These are phyloP conservation scores for Drosophila merina DNA, from an alignment of 2,888 invertebrate genomes.

Conservation along the genomic window DNA sequence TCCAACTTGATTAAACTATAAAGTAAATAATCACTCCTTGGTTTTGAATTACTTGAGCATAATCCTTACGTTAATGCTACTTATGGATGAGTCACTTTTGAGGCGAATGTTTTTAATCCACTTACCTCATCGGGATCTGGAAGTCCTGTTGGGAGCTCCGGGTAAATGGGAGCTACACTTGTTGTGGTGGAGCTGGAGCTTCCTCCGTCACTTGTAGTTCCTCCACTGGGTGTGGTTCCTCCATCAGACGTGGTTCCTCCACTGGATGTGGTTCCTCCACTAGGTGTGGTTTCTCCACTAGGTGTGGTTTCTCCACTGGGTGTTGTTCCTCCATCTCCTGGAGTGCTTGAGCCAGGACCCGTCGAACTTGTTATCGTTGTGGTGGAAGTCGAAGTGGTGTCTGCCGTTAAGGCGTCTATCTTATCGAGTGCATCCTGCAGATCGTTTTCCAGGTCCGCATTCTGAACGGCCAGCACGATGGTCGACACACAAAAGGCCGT, in stretches of 20 bases:
- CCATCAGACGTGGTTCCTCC: conserved; percentile 14
- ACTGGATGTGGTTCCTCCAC: background rate
- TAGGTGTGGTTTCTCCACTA: conserved; percentile 12
- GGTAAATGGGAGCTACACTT: conserved; percentile 54
- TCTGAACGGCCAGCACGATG: conserved; percentile 85
- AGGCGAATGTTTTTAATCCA: conserved; percentile 7
- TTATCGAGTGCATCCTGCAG: conserved; percentile 77
- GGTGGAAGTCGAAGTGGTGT: conserved; percentile 45
- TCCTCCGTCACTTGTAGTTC: conserved; percentile 1
- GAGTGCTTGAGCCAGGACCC: background rate
- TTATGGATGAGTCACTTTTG: background rate
- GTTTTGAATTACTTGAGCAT: no score
- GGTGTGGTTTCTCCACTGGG: conserved; percentile 19
- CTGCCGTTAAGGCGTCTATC: conserved; percentile 55
- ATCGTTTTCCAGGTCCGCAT: conserved; percentile 77
- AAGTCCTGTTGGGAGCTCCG: conserved; percentile 77
- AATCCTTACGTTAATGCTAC: background rate
- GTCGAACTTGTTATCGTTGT: conserved; percentile 16
- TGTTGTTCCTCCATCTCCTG: conserved; percentile 10
- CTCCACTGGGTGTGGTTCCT: conserved; percentile 8
- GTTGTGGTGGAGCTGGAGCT: conserved; percentile 22
- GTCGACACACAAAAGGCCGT: conserved; percentile 85
- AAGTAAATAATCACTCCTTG: no score
- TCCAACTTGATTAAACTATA: background rate
- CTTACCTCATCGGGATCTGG: conserved; percentile 78